These are phyloP conservation scores for Aeoliscus strigatus DNA, from an alignment of 2,797 vertebrate species.

Conservation along the genomic window DNA sequence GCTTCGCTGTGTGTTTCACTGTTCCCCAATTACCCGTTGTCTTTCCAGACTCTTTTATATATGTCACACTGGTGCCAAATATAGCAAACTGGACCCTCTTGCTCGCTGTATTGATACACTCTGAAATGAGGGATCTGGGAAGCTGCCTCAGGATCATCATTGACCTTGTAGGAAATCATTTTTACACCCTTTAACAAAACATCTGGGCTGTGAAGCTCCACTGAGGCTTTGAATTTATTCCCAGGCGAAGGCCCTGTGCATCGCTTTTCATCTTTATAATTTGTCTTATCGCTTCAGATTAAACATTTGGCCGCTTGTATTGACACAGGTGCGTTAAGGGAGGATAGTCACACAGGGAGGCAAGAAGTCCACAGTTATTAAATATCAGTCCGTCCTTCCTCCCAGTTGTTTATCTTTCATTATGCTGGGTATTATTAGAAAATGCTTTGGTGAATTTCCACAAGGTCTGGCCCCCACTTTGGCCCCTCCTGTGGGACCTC, in stretches of 20 bases:
- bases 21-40: slow-evolving; percentile 59
- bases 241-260: slow-evolving; percentile 3
- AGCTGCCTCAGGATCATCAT: slow-evolving; percentile 14
- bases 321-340: slow-evolving; percentile 33
- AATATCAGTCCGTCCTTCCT: slow-evolving; percentile 46
- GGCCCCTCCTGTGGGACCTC: slow-evolving; percentile 46
- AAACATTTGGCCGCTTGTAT: slow-evolving; percentile 44
- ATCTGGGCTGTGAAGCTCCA: slow-evolving; percentile 8
- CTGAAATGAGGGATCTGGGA: slow-evolving; percentile 43
- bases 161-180: slow-evolving; percentile 39
- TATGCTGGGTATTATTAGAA: slow-evolving; percentile 59
- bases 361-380: slow-evolving; percentile 45
- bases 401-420: slow-evolving; percentile 65
- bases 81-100: slow-evolving; percentile 43
- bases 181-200: slow-evolving; percentile 25
- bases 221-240: slow-evolving; percentile 18
- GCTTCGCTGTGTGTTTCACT: slow-evolving; percentile 48
- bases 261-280: slow-evolving; percentile 40
- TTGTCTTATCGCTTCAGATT: slow-evolving; percentile 39
- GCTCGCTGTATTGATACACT: slow-evolving; percentile 39
- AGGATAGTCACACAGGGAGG: slow-evolving; percentile 40
- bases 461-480: slow-evolving; percentile 47
- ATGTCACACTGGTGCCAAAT: slow-evolving; percentile 55
- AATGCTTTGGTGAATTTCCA: slow-evolving; percentile 54
- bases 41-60: slow-evolving; percentile 52